Evolutionary conservation across 23 tunicate species (phyloP).

Genomic region (Trididemnum nubilum): DNA sequence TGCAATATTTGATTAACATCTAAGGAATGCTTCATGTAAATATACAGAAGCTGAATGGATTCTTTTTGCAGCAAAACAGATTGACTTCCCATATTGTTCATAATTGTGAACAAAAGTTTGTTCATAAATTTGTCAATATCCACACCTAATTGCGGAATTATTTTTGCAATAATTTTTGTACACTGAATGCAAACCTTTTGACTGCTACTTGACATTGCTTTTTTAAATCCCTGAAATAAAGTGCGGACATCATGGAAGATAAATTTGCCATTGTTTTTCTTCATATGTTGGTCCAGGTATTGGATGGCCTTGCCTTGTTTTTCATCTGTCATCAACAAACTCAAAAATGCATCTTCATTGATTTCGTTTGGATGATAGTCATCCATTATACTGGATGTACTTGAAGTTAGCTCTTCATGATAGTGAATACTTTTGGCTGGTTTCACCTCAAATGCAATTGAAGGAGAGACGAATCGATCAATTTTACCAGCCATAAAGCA

Average conservation of each 20-base stretch:
- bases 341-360: slow-evolving; percentile 54
- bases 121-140: slow-evolving; percentile 67
- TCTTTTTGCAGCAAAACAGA: slow-evolving; percentile 63
- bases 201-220: slow-evolving; percentile 35
- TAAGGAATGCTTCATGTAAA: slow-evolving; percentile 86
- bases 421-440: slow-evolving; percentile 33
- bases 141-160: slow-evolving; percentile 67
- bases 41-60: slow-evolving; percentile 79
- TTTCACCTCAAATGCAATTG: slow-evolving; percentile 22
- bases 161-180: slow-evolving; percentile 70
- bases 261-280: slow-evolving; percentile 59
- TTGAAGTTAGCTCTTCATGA: slow-evolving; percentile 9
- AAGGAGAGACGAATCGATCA: slow-evolving; percentile 24
- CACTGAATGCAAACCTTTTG: slow-evolving; percentile 55
- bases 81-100: slow-evolving; percentile 58
- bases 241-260: slow-evolving; percentile 41
- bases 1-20: slow-evolving; percentile 54
- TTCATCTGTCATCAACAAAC: slow-evolving; percentile 36
- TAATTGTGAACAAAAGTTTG: slow-evolving; percentile 44
- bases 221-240: slow-evolving; percentile 57
- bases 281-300: slow-evolving; percentile 63
- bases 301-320: slow-evolving; percentile 43
- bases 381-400: slow-evolving; percentile 50
- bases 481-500: slow-evolving; percentile 53
- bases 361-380: slow-evolving; percentile 47